Evolutionary conservation across 2,113 vertebrate genomes (phyloP).

Genomic region (Tursiops truncatus): DNA sequence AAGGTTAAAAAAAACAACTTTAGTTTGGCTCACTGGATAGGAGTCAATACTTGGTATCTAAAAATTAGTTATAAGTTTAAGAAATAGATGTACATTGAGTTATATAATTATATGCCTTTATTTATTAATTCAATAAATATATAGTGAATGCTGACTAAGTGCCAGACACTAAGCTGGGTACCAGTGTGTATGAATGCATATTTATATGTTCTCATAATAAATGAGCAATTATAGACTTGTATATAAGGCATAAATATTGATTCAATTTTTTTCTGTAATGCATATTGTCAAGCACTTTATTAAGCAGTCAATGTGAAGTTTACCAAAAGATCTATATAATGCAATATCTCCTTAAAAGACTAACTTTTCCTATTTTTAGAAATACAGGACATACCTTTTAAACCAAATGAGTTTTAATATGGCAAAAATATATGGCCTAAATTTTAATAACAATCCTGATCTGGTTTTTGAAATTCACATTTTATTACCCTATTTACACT

Average conservation of each 20-base stretch:
- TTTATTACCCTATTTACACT: not conserved
- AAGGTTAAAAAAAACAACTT: constrained; percentile 74
- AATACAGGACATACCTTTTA: not conserved
- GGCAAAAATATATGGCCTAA: not conserved
- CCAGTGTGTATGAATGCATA: not conserved
- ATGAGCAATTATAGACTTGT: not conserved
- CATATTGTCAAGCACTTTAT: not conserved
- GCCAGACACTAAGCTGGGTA: not conserved
- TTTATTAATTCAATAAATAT: not conserved
- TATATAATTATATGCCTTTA: not conserved
- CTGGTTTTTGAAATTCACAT: not conserved
- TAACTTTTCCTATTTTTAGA: constrained; percentile 27
- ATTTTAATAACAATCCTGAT: not conserved
- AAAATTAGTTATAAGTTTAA: constrained; percentile 63
- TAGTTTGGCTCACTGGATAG: constrained; percentile 57
- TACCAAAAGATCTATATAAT: not conserved
- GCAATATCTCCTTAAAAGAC: not conserved
- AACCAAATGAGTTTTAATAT: constrained; percentile 1
- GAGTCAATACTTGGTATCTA: constrained; percentile 55
- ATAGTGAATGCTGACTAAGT: not conserved
- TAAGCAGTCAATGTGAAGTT: constrained; percentile 49
- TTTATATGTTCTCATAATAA: not conserved
- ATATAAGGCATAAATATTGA: not conserved
- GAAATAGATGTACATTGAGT: constrained; percentile 1
- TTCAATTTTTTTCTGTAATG: constrained; percentile 28